Conservation (phyloP, 2,888 invertebrate genomes). For the Cephus pulcher region DNA sequence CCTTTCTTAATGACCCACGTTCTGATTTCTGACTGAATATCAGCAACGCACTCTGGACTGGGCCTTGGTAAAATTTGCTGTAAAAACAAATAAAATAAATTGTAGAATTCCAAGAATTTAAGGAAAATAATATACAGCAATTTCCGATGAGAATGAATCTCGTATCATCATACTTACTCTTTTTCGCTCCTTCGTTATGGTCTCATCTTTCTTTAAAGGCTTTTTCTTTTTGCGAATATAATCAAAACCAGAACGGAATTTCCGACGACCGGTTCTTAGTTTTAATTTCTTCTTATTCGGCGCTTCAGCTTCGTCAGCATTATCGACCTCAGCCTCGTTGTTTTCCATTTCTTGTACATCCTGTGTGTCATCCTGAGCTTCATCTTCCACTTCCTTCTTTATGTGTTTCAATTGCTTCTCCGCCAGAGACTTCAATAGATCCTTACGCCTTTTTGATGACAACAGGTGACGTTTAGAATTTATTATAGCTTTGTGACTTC, state of each 20-base stretch:
- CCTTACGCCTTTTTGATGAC: constrained; percentile 53
- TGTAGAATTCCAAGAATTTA: neutral
- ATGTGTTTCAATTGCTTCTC: constrained; percentile 51
- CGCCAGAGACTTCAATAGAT: constrained; percentile 54
- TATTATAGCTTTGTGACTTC: constrained; percentile 60
- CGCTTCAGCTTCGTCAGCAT: constrained; percentile 46
- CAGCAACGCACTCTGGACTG: constrained; percentile 77
- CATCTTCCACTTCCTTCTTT: constrained; percentile 59
- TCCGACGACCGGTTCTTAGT: constrained; percentile 76
- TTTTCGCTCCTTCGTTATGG: constrained; percentile 67
- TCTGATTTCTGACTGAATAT: constrained; percentile 87
- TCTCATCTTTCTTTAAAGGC: constrained; percentile 70
- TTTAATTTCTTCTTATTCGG: constrained; percentile 71
- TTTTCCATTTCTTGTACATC: constrained; percentile 48
- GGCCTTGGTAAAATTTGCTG: constrained; percentile 65
- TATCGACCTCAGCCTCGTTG: constrained; percentile 42
- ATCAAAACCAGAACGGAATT: constrained; percentile 88
- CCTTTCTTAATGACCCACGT: constrained; percentile 95
- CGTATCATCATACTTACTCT: constrained; percentile 46
- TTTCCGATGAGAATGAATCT: neutral
- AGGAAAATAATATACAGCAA: neutral
- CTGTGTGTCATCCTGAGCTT: constrained; percentile 50
- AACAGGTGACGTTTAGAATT: constrained; percentile 60
- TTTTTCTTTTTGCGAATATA: constrained; percentile 92
- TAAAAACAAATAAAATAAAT: constrained; percentile 17